A percentile compares a stretch with the other conserved stretches of the same genome.
These are phyloP conservation scores for Nezara viridula DNA, from an alignment of 2,888 invertebrate species.

Conservation along the genomic window DNA sequence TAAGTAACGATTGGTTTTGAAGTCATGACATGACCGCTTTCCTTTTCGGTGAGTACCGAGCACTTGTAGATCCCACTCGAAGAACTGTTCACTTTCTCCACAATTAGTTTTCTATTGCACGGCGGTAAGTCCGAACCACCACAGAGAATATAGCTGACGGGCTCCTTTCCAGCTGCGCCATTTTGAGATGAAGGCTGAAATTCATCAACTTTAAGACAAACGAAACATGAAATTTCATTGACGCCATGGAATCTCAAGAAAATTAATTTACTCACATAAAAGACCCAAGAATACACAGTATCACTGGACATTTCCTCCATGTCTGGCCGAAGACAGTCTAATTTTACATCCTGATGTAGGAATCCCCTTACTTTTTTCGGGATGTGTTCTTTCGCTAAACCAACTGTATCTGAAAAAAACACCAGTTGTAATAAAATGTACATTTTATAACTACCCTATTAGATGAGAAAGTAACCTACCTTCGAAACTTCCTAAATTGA, in stretches of 20 bases:
- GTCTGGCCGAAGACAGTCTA: slow-evolving; percentile 31
- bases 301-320: slow-evolving; percentile 42
- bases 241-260: neutral
- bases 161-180: neutral
- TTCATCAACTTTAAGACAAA: slow-evolving; percentile 9
- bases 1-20: slow-evolving; percentile 38
- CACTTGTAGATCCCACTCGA: slow-evolving; percentile 53
- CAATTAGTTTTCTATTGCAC: slow-evolving; percentile 34
- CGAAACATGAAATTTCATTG: neutral
- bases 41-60: neutral
- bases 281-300: slow-evolving; percentile 44
- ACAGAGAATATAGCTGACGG: slow-evolving; percentile 21
- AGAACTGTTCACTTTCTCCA: slow-evolving; percentile 52
- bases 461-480: neutral
- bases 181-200: slow-evolving; percentile 45
- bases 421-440: too few species aligned
- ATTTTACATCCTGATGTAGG: slow-evolving; percentile 52
- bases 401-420: neutral
- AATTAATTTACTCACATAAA: slow-evolving; percentile 55
- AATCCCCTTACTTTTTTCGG: slow-evolving; percentile 17
- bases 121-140: slow-evolving; percentile 38
- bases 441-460: neutral
- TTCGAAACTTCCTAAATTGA: slow-evolving; percentile 4
- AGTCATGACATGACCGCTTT: slow-evolving; percentile 32
- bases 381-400: slow-evolving; percentile 11